phyloP scores from a whole-genome alignment of 2,797 vertebrate species.

The Oreochromis mossambicus region DNA sequence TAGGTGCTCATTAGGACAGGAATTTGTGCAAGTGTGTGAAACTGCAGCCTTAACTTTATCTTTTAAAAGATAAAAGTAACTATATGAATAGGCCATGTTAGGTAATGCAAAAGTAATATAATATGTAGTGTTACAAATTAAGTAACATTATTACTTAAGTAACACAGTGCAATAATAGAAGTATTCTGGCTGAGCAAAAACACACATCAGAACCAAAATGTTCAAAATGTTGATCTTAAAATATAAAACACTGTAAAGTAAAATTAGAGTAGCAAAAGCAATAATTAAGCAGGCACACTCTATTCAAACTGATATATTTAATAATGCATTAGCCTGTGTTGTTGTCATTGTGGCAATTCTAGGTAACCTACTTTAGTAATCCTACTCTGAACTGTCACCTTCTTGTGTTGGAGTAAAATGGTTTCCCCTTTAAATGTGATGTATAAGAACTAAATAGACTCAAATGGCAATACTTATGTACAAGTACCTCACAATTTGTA shows the following conservation, averaged over 20 bases:
- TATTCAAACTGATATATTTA: neutral
- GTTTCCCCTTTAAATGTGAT: neutral
- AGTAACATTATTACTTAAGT: neutral
- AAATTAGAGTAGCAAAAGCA: accelerated
- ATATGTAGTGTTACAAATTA: neutral
- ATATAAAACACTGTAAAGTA: accelerated
- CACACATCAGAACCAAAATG: neutral
- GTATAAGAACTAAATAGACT: neutral
- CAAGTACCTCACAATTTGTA: neutral
- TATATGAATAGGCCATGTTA: neutral
- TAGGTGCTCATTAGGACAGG: neutral
- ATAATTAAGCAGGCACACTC: neutral
- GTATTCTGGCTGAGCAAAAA: neutral
- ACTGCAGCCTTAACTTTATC: neutral
- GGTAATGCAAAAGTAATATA: neutral
- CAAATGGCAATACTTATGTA: neutral
- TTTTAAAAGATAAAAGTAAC: neutral
- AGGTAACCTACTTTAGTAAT: neutral
- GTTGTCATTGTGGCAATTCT: neutral
- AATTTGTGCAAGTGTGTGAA: neutral
- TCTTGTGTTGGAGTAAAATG: neutral
- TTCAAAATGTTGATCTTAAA: neutral
- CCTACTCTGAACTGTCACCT: neutral
- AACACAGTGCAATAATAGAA: accelerated
- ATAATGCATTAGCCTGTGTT: neutral